Percentiles rank a stretch among this genome's conserved stretches.
These are phyloP conservation scores for Diachasma alloeum DNA, from an alignment of 1,140 invertebrate species.

Conservation along the genomic window DNA sequence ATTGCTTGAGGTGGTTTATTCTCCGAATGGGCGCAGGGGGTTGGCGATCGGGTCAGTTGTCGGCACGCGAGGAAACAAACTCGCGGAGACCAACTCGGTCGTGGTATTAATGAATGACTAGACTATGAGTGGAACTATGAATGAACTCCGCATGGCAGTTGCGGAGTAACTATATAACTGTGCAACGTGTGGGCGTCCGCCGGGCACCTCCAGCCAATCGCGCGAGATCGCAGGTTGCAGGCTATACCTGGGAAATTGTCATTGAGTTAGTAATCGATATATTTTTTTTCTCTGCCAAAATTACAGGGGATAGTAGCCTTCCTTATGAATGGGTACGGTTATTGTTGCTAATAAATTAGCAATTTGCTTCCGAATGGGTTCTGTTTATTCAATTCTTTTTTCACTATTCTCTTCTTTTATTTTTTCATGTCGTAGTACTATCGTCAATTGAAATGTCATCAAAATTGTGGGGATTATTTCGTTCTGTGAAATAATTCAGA, in stretches of 20 bases:
- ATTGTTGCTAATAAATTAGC: too few relatives aligned
- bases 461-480: too few relatives aligned
- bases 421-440: too few relatives aligned
- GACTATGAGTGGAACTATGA: slow-evolving; percentile 54
- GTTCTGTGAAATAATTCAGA: too few relatives aligned
- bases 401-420: too few relatives aligned
- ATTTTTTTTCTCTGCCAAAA: too few relatives aligned
- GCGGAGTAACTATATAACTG: slow-evolving; percentile 48
- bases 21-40: neutral
- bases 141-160: slow-evolving; percentile 51
- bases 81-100: neutral
- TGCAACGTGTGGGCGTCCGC: slow-evolving; percentile 53
- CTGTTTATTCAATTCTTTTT: too few relatives aligned
- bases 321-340: too few relatives aligned
- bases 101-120: slow-evolving; percentile 54
- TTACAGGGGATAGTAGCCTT: too few relatives aligned
- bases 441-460: too few relatives aligned
- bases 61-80: neutral
- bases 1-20: neutral
- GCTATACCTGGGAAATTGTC: neutral
- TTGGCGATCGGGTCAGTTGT: neutral
- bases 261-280: neutral
- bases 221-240: slow-evolving; percentile 17
- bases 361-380: too few relatives aligned
- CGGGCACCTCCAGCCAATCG: slow-evolving; percentile 43